phyloP scores from a whole-genome alignment of 2,888 invertebrate genomes.

The Hydroisotoma schaefferi region DNA sequence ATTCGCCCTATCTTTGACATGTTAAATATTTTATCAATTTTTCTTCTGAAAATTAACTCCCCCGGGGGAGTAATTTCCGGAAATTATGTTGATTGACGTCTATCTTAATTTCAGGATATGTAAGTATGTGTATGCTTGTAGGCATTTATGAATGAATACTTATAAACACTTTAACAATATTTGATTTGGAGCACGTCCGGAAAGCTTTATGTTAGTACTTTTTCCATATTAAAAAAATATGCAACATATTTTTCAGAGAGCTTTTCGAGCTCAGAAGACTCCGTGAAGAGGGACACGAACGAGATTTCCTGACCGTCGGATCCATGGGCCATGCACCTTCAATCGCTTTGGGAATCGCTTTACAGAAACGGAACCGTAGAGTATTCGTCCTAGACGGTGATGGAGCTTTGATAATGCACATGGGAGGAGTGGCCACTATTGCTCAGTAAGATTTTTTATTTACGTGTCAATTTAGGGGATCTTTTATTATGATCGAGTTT shows the following conservation, averaged over 20 bases:
- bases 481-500: background rate
- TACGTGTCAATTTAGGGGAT: background rate
- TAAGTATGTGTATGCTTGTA: too few relatives aligned
- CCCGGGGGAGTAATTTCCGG: too few relatives aligned
- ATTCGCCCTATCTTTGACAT: too few relatives aligned
- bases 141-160: too few relatives aligned
- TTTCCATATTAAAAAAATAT: too few relatives aligned
- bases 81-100: too few relatives aligned
- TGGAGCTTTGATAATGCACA: constrained; percentile 54
- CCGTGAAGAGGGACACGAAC: constrained; percentile 52
- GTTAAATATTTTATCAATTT: too few relatives aligned
- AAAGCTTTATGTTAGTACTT: too few relatives aligned
- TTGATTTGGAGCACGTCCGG: too few relatives aligned
- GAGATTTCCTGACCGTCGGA: constrained; percentile 55
- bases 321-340: constrained; percentile 55
- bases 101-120: too few relatives aligned
- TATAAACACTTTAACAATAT: too few relatives aligned
- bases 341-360: constrained; percentile 53
- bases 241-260: constrained; percentile 49
- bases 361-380: constrained; percentile 52
- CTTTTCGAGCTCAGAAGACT: constrained; percentile 53
- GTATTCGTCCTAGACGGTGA: constrained; percentile 54
- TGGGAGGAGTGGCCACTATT: constrained; percentile 53
- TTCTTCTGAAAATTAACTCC: too few relatives aligned
- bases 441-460: constrained; percentile 49